Base-by-base conservation (phyloP, 2,888 invertebrate species). In the Saturnia japonica region DNA sequence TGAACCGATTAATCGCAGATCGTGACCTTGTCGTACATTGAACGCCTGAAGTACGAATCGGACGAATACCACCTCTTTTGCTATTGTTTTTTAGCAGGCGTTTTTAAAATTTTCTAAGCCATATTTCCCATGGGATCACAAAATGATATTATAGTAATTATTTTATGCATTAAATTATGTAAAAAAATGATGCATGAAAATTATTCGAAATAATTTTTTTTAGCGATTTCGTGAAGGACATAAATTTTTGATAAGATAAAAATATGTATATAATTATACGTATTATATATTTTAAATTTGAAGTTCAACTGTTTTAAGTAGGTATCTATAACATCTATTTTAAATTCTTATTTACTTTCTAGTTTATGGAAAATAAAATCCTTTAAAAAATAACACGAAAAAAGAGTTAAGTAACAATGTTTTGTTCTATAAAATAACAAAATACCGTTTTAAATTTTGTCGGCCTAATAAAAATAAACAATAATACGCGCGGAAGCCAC, bases 11-110 rank as follows among this genome's bases (percentile, higher is more conserved):
- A 90, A 91, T 91, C 84, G 86, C 84, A 85, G 87, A 86, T 87
- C 84, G 84, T 85, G 91, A 88, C 91, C 93, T 91, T 92, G 85
- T 91, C 93, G 92, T 91, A 88, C 76, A 75, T 74, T 69, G 76
- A 82, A 87, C 90, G 91, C 93, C 90, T 91, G 87, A 85, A 83
- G 79, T 85, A 82, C 79, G 80, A 78, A 79, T 74, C 76, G 78
- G 91, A 92, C 91, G 91, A 90, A 91, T 81, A 68, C 76, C 72
- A 72, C 77, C 75, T 73, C 75, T 81, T 84, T 88, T 90, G 91
- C 91, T 79, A 80, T 83, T 79, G 72, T 75, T 82, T 84, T 82
- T 75, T 74, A 76, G 75, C 83, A 93, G 93, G 93, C 91, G 88
- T 78, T 86, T 75, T 60, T 76, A 73, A 45, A 1, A 67, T 25